Evolutionary conservation across 2,113 vertebrate species (phyloP), one percentile per base, ranked within the genome.

Genomic region (Chauna torquata): DNA sequence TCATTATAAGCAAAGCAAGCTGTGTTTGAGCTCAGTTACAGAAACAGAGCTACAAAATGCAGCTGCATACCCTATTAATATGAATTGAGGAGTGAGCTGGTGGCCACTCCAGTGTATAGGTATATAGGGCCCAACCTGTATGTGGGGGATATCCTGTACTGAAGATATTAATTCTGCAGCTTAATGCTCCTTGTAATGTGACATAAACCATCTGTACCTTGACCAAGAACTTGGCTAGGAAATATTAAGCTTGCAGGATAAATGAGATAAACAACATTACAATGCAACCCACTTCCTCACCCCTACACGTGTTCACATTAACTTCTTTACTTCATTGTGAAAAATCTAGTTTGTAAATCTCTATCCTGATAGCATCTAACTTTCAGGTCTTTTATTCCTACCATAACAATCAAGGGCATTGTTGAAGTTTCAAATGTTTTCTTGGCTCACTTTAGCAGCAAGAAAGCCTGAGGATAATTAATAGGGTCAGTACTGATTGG

Each of bases 301-400:
- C 16, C 24, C 23, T 9, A 23, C 24, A 16, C 27, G 50, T 38
- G 49, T 54, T 92, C 81, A 75, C 5, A 4, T 38, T 47, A 61
- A 18, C n/a, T 82, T 74, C 68, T 92, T 88, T 75, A 82, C 32
- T 65, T 88, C 72, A 81, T 5, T 68, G 59, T 75, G 76, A 96
- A 91, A 92, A 94, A 87, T 45, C 12, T 9, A 87, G 68, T 91
- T 93, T 87, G 80, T 83, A 88, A 95, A 82, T 90, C 64, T 91
- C 34, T 82, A 2, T 75, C 71, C 89, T 74, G 70, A 94, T 58
- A 82, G 30, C 65, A 76, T 95, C 77, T 86, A 76, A 68, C 68
- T 94, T 93, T 90, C 69, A 92, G 25, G 64, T 80, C 88, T 75
- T 44, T 86, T 96, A 86, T 93, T 94, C 30, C 55, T 86, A 58